Evolutionary conservation across 2,888 invertebrate genomes (phyloP).

Genomic region (Caenorhabditis zanzibari): DNA sequence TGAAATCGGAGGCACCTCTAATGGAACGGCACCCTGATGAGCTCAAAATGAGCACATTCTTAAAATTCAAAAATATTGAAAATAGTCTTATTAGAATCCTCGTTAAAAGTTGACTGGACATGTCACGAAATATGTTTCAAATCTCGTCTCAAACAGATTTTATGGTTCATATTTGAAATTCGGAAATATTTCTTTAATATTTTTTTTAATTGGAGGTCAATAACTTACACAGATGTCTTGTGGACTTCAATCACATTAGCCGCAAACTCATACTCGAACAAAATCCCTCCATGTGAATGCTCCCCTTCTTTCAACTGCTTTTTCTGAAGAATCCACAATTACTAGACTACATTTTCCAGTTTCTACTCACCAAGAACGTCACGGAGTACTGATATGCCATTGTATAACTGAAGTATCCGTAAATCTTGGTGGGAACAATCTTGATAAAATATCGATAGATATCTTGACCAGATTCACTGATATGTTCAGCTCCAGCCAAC

Average conservation of each 20-base stretch:
- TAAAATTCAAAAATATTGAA: no score
- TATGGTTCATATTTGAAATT: no score
- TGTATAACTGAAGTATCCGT: slow-evolving; percentile 75
- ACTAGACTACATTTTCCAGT: no score
- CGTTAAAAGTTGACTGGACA: no score
- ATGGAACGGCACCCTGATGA: no score
- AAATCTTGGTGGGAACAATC: slow-evolving; percentile 95
- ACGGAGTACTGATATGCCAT: slow-evolving; percentile 94
- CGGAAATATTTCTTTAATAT: no score
- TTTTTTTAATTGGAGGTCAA: no score
- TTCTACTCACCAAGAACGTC: slow-evolving; percentile 87
- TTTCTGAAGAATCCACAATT: slow-evolving; percentile 76
- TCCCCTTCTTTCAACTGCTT: slow-evolving; percentile 74
- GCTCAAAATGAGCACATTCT: no score
- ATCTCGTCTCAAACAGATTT: no score
- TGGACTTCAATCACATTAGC: slow-evolving; percentile 81
- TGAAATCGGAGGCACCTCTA: no score
- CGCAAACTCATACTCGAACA: slow-evolving; percentile 81
- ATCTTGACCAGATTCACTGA: slow-evolving; percentile 89
- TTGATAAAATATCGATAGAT: slow-evolving; percentile 95
- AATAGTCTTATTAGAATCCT: no score
- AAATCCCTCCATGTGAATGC: slow-evolving; percentile 79
- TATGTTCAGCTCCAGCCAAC: slow-evolving; percentile 94
- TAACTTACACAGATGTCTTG: slow-evolving; percentile 72
- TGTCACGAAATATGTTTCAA: no score